Percentiles rank a stretch among this genome's conserved stretches.
Conservation (phyloP, 2,888 invertebrate genomes). For the Operophtera brumata region DNA sequence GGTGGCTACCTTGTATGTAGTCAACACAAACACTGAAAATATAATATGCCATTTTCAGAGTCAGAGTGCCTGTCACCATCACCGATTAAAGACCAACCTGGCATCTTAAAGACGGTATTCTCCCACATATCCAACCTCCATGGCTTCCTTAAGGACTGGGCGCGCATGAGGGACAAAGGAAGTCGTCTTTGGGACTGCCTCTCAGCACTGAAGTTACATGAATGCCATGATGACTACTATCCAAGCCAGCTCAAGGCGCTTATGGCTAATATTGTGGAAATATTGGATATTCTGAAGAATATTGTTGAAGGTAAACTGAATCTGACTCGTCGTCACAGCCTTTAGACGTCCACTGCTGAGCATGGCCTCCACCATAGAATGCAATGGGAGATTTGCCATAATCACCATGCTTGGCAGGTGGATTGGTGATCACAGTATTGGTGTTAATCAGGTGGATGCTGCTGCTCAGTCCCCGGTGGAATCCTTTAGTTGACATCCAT, state of each 20-base stretch:
- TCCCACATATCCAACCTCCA: constrained; percentile 63
- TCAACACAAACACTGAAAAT: not conserved
- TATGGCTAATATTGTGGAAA: constrained; percentile 53
- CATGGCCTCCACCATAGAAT: too few species aligned
- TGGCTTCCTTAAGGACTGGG: constrained; percentile 58
- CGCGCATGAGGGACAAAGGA: constrained; percentile 56
- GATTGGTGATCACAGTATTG: too few species aligned
- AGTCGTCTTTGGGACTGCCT: constrained; percentile 55
- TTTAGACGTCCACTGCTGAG: too few species aligned
- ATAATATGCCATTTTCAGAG: constrained; percentile 49
- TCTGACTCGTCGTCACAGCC: too few species aligned
- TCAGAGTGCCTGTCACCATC: constrained; percentile 51
- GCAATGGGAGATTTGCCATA: too few species aligned
- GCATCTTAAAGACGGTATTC: constrained; percentile 64
- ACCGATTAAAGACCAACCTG: constrained; percentile 60
- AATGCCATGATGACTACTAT: constrained; percentile 59
- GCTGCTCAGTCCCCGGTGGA: too few species aligned
- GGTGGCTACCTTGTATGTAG: not conserved
- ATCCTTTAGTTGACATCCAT: too few species aligned
- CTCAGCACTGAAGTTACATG: constrained; percentile 56
- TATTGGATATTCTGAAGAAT: constrained; percentile 48
- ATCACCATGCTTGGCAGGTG: too few species aligned
- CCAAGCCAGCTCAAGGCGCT: constrained; percentile 57
- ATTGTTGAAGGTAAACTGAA: constrained; percentile 53
- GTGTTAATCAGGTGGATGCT: too few species aligned